Evolutionary conservation across 2,888 invertebrate genomes (phyloP).

Genomic region (Lepeophtheirus nordmannii): DNA sequence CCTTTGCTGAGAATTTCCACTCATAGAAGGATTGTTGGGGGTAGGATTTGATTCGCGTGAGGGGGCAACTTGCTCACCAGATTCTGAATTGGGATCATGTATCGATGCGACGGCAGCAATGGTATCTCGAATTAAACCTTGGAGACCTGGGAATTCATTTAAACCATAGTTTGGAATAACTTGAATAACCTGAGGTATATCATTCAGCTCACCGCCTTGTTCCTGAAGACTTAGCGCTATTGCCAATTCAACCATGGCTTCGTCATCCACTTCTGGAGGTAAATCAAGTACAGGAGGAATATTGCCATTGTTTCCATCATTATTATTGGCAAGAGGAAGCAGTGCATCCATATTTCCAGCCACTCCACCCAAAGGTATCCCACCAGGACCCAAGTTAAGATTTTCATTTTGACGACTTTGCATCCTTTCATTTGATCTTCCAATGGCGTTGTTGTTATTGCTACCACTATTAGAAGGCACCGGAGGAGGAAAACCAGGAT

Average conservation of each 20-base stretch:
- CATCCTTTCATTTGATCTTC: not conserved
- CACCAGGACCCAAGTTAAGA: slow-evolving; percentile 21
- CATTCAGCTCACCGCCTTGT: slow-evolving; percentile 43
- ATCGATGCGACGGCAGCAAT: not conserved
- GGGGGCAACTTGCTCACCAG: not conserved
- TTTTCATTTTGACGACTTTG: not conserved
- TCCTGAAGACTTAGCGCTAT: slow-evolving; percentile 81
- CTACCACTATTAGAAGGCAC: not conserved
- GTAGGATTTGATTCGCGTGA: not conserved
- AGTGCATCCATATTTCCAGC: slow-evolving; percentile 30
- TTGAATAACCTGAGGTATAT: slow-evolving; percentile 33
- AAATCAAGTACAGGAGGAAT: slow-evolving; percentile 71
- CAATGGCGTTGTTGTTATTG: not conserved
- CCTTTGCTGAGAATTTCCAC: not conserved
- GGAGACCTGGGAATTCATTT: slow-evolving; percentile 29
- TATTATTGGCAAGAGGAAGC: not conserved
- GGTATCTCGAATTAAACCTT: slow-evolving; percentile 23
- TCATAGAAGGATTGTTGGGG: not conserved
- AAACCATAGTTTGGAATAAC: slow-evolving; percentile 32
- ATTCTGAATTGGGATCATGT: not conserved
- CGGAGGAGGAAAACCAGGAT: not conserved
- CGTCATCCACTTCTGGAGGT: slow-evolving; percentile 78
- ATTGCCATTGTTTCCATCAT: slow-evolving; percentile 37
- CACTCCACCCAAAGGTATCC: slow-evolving; percentile 29
- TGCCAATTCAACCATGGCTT: slow-evolving; percentile 88